Conservation (phyloP, 2,888 invertebrate species). For the Eulithis prunata region DNA sequence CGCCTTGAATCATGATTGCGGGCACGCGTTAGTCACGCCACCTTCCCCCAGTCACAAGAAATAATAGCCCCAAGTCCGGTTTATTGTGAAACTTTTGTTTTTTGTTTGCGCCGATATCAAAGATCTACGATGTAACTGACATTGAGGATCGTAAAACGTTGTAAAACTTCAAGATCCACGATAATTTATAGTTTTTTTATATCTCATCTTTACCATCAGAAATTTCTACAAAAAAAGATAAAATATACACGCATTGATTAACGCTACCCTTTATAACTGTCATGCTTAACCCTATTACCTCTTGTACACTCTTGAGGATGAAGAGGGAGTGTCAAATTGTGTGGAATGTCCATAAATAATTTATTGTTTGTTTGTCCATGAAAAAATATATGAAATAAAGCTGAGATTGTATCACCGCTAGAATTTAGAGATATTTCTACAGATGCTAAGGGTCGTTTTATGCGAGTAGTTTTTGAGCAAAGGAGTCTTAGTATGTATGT, state of each 20-base stretch:
- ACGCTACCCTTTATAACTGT: conserved; percentile 8
- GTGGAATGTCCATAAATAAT: too few relatives aligned
- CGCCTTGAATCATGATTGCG: conserved; percentile 69
- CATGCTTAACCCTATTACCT: background rate
- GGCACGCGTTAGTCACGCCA: conserved; percentile 67
- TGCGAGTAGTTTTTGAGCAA: too few relatives aligned
- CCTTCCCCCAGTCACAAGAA: conserved; percentile 36
- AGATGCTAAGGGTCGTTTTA: too few relatives aligned
- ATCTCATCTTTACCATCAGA: too few relatives aligned
- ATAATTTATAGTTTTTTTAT: too few relatives aligned
- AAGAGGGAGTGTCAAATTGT: conserved; percentile 20
- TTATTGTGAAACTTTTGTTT: conserved; percentile 37
- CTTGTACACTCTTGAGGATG: background rate
- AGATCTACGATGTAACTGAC: background rate
- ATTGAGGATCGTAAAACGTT: background rate
- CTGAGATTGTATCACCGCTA: conserved; percentile 29
- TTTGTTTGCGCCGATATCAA: conserved; percentile 1
- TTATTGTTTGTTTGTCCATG: too few relatives aligned
- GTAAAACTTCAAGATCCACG: background rate
- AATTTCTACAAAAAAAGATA: too few relatives aligned
- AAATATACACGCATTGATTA: background rate
- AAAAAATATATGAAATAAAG: conserved; percentile 20
- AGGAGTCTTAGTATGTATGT: background rate
- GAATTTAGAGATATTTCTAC: background rate
- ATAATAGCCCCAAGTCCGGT: conserved; percentile 37